A percentile compares a stretch with the other conserved stretches of the same genome.
These are phyloP conservation scores for Cherax quadricarinatus DNA, from an alignment of 1,140 invertebrate genomes.

Conservation along the genomic window DNA sequence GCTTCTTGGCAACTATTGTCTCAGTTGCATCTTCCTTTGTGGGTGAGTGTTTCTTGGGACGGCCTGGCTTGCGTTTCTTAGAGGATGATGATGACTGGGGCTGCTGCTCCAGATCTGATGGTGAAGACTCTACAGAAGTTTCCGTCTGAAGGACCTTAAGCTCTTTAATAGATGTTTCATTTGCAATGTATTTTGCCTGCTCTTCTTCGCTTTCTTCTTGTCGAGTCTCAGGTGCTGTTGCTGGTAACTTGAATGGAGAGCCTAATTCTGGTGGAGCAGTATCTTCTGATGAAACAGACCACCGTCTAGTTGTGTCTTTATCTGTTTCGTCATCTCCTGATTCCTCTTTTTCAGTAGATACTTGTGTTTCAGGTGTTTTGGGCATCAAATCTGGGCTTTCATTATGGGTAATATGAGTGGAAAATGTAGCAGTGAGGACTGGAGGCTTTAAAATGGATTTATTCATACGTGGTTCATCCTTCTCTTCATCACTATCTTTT, in stretches of 20 bases:
- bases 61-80: slow-evolving; percentile 89
- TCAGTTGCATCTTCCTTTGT: slow-evolving; percentile 82
- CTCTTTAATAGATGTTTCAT: slow-evolving; percentile 43
- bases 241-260: slow-evolving; percentile 54
- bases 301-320: slow-evolving; percentile 53
- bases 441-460: slow-evolving; percentile 58
- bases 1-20: slow-evolving; percentile 89
- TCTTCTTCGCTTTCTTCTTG: slow-evolving; percentile 62
- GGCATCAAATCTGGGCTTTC: not conserved
- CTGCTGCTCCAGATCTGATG: slow-evolving; percentile 57
- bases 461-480: slow-evolving; percentile 21
- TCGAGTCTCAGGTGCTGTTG: slow-evolving; percentile 42
- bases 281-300: slow-evolving; percentile 75
- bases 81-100: slow-evolving; percentile 78
- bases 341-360: slow-evolving; percentile 64
- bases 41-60: slow-evolving; percentile 85
- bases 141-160: slow-evolving; percentile 57
- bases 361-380: slow-evolving; percentile 35
- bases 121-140: slow-evolving; percentile 69
- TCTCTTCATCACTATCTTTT: slow-evolving; percentile 42
- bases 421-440: slow-evolving; percentile 60
- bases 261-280: slow-evolving; percentile 77
- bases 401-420: slow-evolving; percentile 29
- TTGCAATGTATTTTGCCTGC: slow-evolving; percentile 47
- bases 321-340: slow-evolving; percentile 60